Percentiles rank a stretch among this genome's conserved stretches.
These are phyloP conservation scores for Corella eumyota DNA, from an alignment of 23 tunicate genomes.

Conservation along the genomic window DNA sequence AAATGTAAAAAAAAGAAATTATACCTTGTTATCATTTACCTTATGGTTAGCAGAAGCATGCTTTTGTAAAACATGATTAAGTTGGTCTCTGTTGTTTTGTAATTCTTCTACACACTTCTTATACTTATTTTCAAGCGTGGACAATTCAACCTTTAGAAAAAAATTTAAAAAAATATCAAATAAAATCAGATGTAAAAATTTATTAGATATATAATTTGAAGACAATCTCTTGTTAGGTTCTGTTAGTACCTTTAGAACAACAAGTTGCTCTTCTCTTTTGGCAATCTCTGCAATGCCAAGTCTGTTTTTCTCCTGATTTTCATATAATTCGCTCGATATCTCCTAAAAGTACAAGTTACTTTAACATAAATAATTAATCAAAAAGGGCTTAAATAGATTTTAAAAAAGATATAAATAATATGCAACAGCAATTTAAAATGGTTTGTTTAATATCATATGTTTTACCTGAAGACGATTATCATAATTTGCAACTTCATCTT, in stretches of 20 bases:
- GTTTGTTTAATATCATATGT: not conserved
- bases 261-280: conserved; percentile 83
- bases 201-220: no score
- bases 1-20: no score
- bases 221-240: no score
- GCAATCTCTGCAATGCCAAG: conserved; percentile 56
- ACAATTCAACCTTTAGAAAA: conserved; percentile 22
- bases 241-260: conserved; percentile 63
- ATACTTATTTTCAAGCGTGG: conserved; percentile 40
- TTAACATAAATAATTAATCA: not conserved
- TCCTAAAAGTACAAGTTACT: conserved; percentile 11
- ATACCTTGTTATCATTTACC: no score
- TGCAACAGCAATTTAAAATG: not conserved
- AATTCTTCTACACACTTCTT: conserved; percentile 39
- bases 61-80: conserved; percentile 42
- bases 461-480: conserved; percentile 34
- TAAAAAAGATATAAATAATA: not conserved
- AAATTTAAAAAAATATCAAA: no score
- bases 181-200: no score
- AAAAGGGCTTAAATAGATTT: not conserved
- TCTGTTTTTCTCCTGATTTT: conserved; percentile 51
- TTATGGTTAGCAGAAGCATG: conserved; percentile 43
- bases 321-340: conserved; percentile 31
- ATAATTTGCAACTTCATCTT: conserved; percentile 43
- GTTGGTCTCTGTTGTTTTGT: conserved; percentile 1